Evolutionary conservation across 2,797 vertebrate genomes (phyloP), one percentile per base, ranked within the genome.

Genomic region (Pachyuromys duprasi): DNA sequence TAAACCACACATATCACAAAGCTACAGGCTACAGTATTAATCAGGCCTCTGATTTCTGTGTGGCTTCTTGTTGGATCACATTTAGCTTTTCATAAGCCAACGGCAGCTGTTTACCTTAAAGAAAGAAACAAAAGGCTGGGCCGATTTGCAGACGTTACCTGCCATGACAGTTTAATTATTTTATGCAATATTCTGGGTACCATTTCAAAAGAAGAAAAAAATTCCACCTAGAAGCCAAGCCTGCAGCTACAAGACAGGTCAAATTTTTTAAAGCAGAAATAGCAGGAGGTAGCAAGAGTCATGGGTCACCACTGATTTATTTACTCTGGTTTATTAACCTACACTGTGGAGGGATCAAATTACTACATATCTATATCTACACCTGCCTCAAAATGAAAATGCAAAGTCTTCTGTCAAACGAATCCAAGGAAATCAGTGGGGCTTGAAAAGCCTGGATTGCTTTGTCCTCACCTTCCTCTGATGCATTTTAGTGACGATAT

Each of bases 11-110:
- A 1, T 97, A 98, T 98, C 98, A 96, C 97, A 92, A 36, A 97
- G 98, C 97, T 95, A 97, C 98, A 97, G 98, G 97, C 98, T 97
- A 91, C 96, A 83, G 72, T 93, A 98, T 98, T 95, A 96, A 98
- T 98, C 98, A 98, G 96, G 53, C 87, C 93, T 97, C 97, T 94
- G 90, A 63, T 88, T 98, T 96, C 98, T 93, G 65, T 0, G 36
- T 39, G 95, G 83, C 83, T 97, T 97, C 95, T 96, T 49, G 87
- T 86, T 75, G 84, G 94, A 94, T 97, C 97, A 92, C 76, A 97
- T 2, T 5, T 83, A 96, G 97, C 79, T 97, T 97, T 94, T 89
- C 92, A 81, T 89, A 97, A 98, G 95, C 96, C 96, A 96, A 0
- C 3, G 97, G 97, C 96, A 97, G 94, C 97, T 98, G 97, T 97